Conservation (phyloP, 2,113 vertebrate genomes). For the Patagioenas fasciata region DNA sequence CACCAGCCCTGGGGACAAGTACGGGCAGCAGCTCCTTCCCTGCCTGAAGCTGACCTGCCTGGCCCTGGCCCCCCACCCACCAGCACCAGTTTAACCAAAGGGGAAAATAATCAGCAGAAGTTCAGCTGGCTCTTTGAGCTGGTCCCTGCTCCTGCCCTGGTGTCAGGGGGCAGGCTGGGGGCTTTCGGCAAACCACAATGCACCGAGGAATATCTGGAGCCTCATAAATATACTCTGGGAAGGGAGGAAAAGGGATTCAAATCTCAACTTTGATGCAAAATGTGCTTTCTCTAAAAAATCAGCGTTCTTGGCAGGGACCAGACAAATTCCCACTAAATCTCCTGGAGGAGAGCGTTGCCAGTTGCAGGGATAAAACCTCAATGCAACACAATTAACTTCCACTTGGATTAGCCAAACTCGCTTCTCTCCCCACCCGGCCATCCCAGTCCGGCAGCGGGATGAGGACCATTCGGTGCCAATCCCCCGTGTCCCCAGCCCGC, state of each 20-base stretch:
- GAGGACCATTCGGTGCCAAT: not conserved
- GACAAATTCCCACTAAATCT: slow-evolving; percentile 52
- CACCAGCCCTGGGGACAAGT: not conserved
- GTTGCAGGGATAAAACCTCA: slow-evolving; percentile 53
- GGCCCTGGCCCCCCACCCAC: accelerated
- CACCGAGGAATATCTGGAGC: not conserved
- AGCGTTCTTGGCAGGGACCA: slow-evolving; percentile 52
- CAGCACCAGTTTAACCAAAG: not conserved
- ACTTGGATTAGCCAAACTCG: not conserved
- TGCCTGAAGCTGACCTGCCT: not conserved
- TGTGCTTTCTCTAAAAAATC: slow-evolving; percentile 38
- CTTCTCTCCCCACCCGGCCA: not conserved
- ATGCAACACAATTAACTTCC: slow-evolving; percentile 48
- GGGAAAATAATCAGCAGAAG: not conserved
- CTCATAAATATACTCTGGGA: not conserved
- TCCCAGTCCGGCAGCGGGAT: not conserved
- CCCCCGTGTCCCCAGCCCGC: not conserved
- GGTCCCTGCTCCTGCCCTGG: not conserved
- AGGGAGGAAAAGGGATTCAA: slow-evolving; percentile 26
- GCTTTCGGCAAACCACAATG: not conserved
- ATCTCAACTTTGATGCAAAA: slow-evolving; percentile 57
- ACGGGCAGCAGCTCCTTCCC: not conserved
- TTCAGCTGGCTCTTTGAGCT: not conserved
- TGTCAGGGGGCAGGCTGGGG: not conserved
- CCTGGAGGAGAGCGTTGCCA: slow-evolving; percentile 37